These are phyloP conservation scores for Agrilus mali DNA, from an alignment of 2,888 invertebrate genomes.

Conservation along the genomic window DNA sequence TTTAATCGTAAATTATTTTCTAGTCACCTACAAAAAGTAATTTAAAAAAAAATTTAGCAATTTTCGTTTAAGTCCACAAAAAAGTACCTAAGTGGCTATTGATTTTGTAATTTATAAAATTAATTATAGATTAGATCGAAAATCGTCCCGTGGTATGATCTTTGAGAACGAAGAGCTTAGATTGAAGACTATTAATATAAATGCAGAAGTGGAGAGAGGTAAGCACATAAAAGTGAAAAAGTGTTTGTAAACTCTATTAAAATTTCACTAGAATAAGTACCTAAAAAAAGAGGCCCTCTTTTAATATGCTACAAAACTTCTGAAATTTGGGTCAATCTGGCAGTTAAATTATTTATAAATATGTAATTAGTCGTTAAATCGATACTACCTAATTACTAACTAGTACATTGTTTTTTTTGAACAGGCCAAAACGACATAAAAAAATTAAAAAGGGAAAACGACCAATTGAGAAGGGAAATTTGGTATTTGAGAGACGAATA, in stretches of 20 bases:
- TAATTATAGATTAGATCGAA: conserved; percentile 63
- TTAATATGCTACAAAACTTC: too few relatives aligned
- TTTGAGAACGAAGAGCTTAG: conserved; percentile 88
- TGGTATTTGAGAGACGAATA: conserved; percentile 81
- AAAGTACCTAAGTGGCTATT: neutral
- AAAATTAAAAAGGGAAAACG: conserved; percentile 77
- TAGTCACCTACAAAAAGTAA: too few relatives aligned
- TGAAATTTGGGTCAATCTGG: too few relatives aligned
- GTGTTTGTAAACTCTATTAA: too few relatives aligned
- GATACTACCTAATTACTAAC: too few relatives aligned
- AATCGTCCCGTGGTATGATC: conserved; percentile 85
- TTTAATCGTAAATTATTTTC: neutral
- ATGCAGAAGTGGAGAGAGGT: conserved; percentile 88
- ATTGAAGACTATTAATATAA: conserved; percentile 80
- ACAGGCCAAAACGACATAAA: conserved; percentile 81
- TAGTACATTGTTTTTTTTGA: too few relatives aligned
- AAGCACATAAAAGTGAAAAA: conserved; percentile 19
- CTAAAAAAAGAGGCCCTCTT: too few relatives aligned
- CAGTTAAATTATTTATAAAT: too few relatives aligned
- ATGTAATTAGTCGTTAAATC: too few relatives aligned
- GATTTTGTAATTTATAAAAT: neutral
- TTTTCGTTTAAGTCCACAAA: too few relatives aligned
- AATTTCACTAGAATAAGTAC: too few relatives aligned
- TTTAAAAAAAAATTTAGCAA: neutral
- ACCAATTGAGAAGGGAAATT: conserved; percentile 74